A percentile compares a stretch with the other conserved stretches of the same genome.
These are phyloP conservation scores for Lophura nycthemera DNA, from an alignment of 2,113 vertebrate species.

Conservation along the genomic window DNA sequence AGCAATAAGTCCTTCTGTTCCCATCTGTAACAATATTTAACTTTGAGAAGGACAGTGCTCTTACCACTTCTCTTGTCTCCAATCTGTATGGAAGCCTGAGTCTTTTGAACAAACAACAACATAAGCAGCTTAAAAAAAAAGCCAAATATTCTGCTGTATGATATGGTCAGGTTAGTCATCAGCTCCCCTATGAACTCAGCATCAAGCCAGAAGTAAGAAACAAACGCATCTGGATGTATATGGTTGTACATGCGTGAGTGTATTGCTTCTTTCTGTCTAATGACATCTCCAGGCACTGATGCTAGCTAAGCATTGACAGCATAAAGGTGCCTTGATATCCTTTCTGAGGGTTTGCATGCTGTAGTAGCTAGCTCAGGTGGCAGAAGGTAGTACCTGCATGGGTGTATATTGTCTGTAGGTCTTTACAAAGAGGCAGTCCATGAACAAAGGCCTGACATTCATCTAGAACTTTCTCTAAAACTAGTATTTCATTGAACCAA, in stretches of 20 bases:
- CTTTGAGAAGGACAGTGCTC: not conserved
- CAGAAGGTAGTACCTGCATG: not conserved
- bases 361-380: not conserved
- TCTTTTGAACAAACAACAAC: not conserved
- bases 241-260: rapidly evolving
- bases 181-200: not conserved
- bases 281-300: not conserved
- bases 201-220: not conserved
- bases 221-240: no score
- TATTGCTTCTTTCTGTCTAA: not conserved
- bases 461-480: not conserved
- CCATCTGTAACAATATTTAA: slow-evolving; percentile 38
- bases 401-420: no score
- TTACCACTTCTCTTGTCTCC: not conserved
- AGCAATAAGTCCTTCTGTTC: slow-evolving; percentile 45
- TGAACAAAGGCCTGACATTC: not conserved
- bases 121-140: not conserved
- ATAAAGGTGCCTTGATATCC: not conserved
- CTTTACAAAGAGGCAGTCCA: not conserved
- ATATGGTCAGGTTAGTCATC: not conserved
- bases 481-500: not conserved
- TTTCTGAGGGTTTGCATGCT: not conserved
- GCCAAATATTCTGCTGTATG: rapidly evolving
- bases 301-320: not conserved
- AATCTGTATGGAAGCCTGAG: not conserved